A percentile compares a stretch with the other conserved stretches of the same genome.
phyloP scores from a whole-genome alignment of 2,113 vertebrate species.

The Aythya baeri region DNA sequence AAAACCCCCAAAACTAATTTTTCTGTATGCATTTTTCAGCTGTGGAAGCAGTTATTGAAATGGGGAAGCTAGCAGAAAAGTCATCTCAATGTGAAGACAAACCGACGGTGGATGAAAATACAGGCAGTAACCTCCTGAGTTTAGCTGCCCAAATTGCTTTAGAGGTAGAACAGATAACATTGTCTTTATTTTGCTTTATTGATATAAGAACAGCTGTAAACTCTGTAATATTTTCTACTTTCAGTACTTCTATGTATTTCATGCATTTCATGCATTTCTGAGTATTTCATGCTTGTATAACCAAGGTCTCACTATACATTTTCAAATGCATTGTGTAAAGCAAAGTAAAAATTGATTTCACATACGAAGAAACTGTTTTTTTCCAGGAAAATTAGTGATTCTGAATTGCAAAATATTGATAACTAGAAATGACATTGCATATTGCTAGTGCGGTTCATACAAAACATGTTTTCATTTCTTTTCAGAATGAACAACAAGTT shows the following conservation, averaged over 20 bases:
- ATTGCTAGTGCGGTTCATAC: background rate
- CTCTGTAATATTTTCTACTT: background rate
- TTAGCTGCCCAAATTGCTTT: constrained; percentile 90
- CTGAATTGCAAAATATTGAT: background rate
- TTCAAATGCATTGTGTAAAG: background rate
- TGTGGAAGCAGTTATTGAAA: constrained; percentile 76
- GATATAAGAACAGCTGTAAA: background rate
- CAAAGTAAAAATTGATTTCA: background rate
- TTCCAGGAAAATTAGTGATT: background rate
- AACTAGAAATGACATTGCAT: background rate
- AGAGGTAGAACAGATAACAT: constrained; percentile 77
- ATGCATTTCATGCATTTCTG: background rate
- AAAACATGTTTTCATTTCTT: constrained; percentile 41
- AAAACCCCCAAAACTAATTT: background rate
- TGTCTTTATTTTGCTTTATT: background rate
- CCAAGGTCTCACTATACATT: background rate
- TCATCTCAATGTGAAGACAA: constrained; percentile 51
- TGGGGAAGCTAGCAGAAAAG: constrained; percentile 73
- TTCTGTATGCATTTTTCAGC: constrained; percentile 73
- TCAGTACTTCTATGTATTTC: background rate
- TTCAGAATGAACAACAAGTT: constrained; percentile 83
- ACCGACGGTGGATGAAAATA: constrained; percentile 64
- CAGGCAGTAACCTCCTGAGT: constrained; percentile 79
- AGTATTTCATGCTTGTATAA: background rate
- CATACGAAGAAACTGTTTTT: background rate